Percentiles rank a stretch among this genome's conserved stretches.
These are phyloP conservation scores for Poecilia latipinna DNA, from an alignment of 2,113 vertebrate genomes.

Conservation along the genomic window DNA sequence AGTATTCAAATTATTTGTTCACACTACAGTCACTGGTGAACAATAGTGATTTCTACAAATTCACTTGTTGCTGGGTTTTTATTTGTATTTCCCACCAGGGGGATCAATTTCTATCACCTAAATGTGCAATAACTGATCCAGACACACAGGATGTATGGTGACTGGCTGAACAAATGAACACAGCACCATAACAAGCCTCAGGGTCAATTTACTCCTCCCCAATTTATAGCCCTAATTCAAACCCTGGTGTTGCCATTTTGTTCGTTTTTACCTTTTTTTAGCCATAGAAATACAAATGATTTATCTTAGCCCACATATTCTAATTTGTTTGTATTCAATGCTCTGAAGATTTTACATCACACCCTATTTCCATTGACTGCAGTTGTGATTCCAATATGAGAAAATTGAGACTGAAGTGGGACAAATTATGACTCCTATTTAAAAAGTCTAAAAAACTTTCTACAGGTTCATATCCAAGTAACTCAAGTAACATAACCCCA, in stretches of 20 bases:
- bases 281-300: background rate
- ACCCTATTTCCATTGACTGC: background rate
- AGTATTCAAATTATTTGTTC: background rate
- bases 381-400: background rate
- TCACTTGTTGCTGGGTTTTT: no score
- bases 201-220: no score
- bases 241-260: background rate
- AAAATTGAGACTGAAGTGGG: background rate
- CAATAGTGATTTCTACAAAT: no score
- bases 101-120: no score
- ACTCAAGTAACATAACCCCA: background rate
- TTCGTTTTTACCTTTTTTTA: background rate
- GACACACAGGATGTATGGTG: no score
- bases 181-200: no score
- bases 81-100: no score
- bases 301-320: background rate
- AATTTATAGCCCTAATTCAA: background rate
- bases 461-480: background rate
- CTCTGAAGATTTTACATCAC: no score
- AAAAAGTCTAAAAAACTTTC: background rate
- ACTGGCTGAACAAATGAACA: no score
- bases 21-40: background rate
- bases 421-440: background rate
- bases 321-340: no score
- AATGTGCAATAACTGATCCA: no score